Conservation (phyloP, 2,888 invertebrate species). For the Thereva unica region DNA sequence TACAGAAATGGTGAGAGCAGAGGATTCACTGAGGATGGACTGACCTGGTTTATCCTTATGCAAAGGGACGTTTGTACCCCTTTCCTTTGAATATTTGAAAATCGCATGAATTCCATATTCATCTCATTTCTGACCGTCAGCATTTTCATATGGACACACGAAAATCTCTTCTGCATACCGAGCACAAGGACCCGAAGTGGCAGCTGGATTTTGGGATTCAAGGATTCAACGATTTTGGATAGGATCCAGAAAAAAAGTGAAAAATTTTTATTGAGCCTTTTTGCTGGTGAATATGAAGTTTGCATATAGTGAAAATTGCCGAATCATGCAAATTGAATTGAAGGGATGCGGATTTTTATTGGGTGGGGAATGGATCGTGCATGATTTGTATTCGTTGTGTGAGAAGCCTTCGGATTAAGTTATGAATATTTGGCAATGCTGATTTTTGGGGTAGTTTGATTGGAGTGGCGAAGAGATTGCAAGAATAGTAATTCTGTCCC, state of each 20-base stretch:
- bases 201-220: constrained; percentile 18
- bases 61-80: constrained; percentile 1
- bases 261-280: constrained; percentile 22
- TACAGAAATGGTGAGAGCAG: constrained; percentile 16
- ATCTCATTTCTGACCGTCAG: constrained; percentile 33
- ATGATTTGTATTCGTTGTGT: too few relatives aligned
- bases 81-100: constrained; percentile 40
- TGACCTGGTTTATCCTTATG: not conserved
- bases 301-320: constrained; percentile 27
- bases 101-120: constrained; percentile 42
- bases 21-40: not conserved
- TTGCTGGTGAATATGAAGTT: constrained; percentile 1
- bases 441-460: too few relatives aligned
- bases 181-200: not conserved
- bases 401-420: too few relatives aligned
- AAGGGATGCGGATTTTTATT: too few relatives aligned
- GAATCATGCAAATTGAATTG: constrained; percentile 40
- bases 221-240: too few relatives aligned
- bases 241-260: not conserved
- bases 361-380: too few relatives aligned
- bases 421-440: too few relatives aligned
- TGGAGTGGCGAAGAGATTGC: too few relatives aligned
- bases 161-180: constrained; percentile 26
- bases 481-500: too few relatives aligned
- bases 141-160: constrained; percentile 23